Base-by-base conservation (phyloP, 2,113 vertebrate species). In the Cephalopholis sonnerati region DNA sequence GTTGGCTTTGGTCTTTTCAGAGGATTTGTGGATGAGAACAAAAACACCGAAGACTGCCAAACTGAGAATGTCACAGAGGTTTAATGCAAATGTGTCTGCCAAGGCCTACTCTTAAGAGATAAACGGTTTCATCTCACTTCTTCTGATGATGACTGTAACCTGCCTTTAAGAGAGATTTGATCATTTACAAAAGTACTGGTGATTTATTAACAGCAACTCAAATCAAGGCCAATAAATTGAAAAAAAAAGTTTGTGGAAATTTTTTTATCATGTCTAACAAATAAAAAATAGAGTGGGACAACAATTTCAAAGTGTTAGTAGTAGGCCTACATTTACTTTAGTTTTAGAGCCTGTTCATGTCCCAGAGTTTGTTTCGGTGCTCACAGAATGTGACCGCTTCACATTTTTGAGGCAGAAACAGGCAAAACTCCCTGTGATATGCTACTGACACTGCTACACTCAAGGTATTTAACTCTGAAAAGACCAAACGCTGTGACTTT, bases 381-480 rank as follows among this genome's bases (percentile, higher is more conserved):
- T 50, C 58, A 51, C 62, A 68, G 32, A 44, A 32, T 32, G 5
- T 25, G 7, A 50, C 36, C n/a, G 29, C 55, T 57, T 63, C 15
- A 53, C 17, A 44, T 68, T 12, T 36, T 10, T 41, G 3, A 20
- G 20, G n/a, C 4, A 22, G 29, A 41, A 71, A 53, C 41, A 29
- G 20, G 18, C 27, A 24, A 18, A 39, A 46, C 41, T 58, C 25
- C n/a, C 53, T 12, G 18, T 27, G 32, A 63, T 3, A 22, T 7
- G 29, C 29, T 51, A 25, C 20, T 29, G 6, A 50, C 22, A 24
- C 41, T 29, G 55, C 24, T 54, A 54, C 15, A 41, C 11, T 65
- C 16, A 22, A 15, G 20, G 22, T 48, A 18, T 71, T 84, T 7
- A 48, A 59, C 80, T 73, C 70, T 74, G 72, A 83, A 18, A 0